Base-by-base conservation (phyloP, 1,140 invertebrate genomes). In the Stenopsyche tienmushanensis region DNA sequence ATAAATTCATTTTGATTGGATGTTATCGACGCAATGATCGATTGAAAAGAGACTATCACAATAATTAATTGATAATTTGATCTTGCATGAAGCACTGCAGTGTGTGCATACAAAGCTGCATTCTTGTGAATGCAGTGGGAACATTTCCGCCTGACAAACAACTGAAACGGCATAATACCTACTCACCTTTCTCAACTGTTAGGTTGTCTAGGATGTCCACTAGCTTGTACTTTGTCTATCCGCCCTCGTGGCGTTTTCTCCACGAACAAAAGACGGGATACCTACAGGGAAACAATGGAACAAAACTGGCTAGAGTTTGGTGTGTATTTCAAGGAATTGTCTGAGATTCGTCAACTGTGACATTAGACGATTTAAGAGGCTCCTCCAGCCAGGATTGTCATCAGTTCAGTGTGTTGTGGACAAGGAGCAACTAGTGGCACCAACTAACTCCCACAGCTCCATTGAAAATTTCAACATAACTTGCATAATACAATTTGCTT, bases 291-390 rank as follows among this genome's bases (percentile, higher is more conserved):
- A 53, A 63, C 59, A 69, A 65, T 47, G 29, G 64, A 10, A 21
- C 54, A 26, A 60, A 49, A 65, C 29, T 62, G 34, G 44, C 26
- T 34, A 45, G 24, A 62, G 29, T 21, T 50, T 47, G 64, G 59
- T 59, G 58, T 70, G 50, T 41, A 42, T 70, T 70, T 66, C 68
- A 66, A 60, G 53, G 60, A 62, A 66, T 70, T 70, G 68, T 70
- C 57, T 59, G 24, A 60, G 54, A 17, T 26, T 60, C 50, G 45
- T 62, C 59, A 55, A 66, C 64, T 66, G 64, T 70, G 68, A 70
- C 68, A 65, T 0, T 20, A 15, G 20, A 17, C 9, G 23, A 70
- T 69, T 69, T 69, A 70, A 69, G 62, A 45, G 24, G 55, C 13
- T 26, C 24, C 39, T 29, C 53, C 13, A 8, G 15, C 21, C 17